Percentiles rank a stretch among this genome's conserved stretches.
Conservation (phyloP, 2,888 invertebrate genomes). For the Pterostichus madidus region DNA sequence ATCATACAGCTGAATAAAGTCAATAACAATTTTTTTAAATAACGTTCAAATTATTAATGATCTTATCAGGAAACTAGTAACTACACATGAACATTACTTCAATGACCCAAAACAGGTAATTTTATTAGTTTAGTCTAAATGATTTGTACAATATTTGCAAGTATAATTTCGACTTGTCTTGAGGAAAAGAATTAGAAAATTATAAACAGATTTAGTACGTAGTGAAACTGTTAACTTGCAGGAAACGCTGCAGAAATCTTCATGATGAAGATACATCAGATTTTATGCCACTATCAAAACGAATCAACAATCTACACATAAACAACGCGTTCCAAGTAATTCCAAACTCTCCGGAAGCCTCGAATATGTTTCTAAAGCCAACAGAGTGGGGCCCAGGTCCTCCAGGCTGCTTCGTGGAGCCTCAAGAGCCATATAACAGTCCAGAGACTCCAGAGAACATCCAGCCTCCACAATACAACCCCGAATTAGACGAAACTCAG, state of each 20-base stretch:
- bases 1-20: slow-evolving; percentile 39
- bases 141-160: background rate
- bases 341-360: slow-evolving; percentile 67
- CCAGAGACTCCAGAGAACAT: slow-evolving; percentile 73
- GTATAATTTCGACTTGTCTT: background rate
- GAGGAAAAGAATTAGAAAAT: background rate
- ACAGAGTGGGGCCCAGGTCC: slow-evolving; percentile 74
- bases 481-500: slow-evolving; percentile 86
- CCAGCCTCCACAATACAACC: slow-evolving; percentile 79
- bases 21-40: slow-evolving; percentile 36
- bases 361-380: slow-evolving; percentile 67
- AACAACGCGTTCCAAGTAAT: slow-evolving; percentile 79
- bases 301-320: slow-evolving; percentile 93
- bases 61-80: background rate
- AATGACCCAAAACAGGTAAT: slow-evolving; percentile 65
- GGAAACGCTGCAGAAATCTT: slow-evolving; percentile 86
- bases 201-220: background rate
- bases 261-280: slow-evolving; percentile 86
- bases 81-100: slow-evolving; percentile 34
- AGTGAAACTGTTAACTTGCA: slow-evolving; percentile 72
- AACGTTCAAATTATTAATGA: slow-evolving; percentile 40
- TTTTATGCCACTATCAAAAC: slow-evolving; percentile 92
- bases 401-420: slow-evolving; percentile 68
- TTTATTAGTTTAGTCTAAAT: background rate
- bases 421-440: slow-evolving; percentile 69